These are phyloP conservation scores for Dicentrarchus labrax DNA, from an alignment of 2,113 vertebrate genomes.

Conservation along the genomic window DNA sequence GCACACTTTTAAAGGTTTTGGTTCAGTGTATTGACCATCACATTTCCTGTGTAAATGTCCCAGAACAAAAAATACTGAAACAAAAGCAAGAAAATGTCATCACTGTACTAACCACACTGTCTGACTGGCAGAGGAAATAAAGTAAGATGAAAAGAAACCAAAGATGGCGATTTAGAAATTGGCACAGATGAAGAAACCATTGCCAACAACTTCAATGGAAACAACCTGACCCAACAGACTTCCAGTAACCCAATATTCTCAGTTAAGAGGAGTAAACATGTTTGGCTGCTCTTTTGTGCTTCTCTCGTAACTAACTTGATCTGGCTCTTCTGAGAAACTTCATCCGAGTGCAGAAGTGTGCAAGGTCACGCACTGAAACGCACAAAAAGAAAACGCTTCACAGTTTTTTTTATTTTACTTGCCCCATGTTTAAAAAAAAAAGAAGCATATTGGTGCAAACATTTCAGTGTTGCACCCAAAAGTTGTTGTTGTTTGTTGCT, in stretches of 20 bases:
- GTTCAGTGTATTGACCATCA: not conserved
- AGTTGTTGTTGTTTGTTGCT: not conserved
- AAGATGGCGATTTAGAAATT: not conserved
- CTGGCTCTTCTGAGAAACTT: not conserved
- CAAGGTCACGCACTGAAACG: not conserved
- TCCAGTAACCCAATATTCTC: constrained; percentile 4
- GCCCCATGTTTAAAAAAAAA: too few relatives aligned
- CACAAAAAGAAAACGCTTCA: not conserved
- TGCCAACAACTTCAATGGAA: not conserved
- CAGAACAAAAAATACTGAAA: not conserved
- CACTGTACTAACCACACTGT: not conserved
- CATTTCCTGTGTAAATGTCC: not conserved
- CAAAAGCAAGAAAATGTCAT: not conserved
- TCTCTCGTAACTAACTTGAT: not conserved
- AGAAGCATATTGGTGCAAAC: not conserved
- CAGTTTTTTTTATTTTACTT: not conserved
- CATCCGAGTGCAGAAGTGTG: not conserved
- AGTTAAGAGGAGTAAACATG: not conserved
- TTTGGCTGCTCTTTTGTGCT: constrained; percentile 1
- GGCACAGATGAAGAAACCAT: not conserved
- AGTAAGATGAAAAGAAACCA: not conserved
- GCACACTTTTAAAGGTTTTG: constrained; percentile 12
- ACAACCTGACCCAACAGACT: not conserved
- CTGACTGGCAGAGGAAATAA: not conserved
- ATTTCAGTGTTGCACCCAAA: not conserved